Evolutionary conservation across 2,888 invertebrate genomes (phyloP).

Genomic region (Hemaris fuciformis): DNA sequence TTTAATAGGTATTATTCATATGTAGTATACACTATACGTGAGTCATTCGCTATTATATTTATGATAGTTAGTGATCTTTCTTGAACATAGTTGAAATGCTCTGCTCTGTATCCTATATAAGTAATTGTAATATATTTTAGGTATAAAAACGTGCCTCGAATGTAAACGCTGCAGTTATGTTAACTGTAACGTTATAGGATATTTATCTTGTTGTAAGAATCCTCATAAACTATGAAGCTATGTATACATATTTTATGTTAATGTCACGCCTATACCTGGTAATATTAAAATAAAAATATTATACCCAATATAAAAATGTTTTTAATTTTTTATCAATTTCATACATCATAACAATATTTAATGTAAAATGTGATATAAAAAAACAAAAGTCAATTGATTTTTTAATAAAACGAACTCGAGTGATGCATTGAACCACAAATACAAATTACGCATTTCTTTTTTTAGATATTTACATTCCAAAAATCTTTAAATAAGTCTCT

Average conservation of each 20-base stretch:
- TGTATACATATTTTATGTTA: background rate
- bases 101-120: background rate
- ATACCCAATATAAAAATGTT: background rate
- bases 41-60: background rate
- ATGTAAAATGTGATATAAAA: too few relatives aligned
- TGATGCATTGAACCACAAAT: too few relatives aligned
- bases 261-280: constrained; percentile 5
- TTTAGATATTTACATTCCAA: background rate
- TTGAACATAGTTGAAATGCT: background rate
- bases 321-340: background rate
- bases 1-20: background rate
- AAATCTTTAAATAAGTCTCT: background rate
- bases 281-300: constrained; percentile 6
- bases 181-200: constrained; percentile 55
- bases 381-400: background rate
- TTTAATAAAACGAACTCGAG: too few relatives aligned
- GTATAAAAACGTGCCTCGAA: constrained; percentile 53
- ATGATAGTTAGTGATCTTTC: background rate
- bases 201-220: constrained; percentile 7
- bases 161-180: constrained; percentile 59
- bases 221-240: constrained; percentile 7
- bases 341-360: too few relatives aligned
- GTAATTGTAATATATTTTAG: constrained; percentile 27
- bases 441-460: too few relatives aligned
- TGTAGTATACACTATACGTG: background rate